Percentiles rank a stretch among this genome's conserved stretches.
phyloP scores from a whole-genome alignment of 2,888 invertebrate species.

The Physocephala rufipes region DNA sequence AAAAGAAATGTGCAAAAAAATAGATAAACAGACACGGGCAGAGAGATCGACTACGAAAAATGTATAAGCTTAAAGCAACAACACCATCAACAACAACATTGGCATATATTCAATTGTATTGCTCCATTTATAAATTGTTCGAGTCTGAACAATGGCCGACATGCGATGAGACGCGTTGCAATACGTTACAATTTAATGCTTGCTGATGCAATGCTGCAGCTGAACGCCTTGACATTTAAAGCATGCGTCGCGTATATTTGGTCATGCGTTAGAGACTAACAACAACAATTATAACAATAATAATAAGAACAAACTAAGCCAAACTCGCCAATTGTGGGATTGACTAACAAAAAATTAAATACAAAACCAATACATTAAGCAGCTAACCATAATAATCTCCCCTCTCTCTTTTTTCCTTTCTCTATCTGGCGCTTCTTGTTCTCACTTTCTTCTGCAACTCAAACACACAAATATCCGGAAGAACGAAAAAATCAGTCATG shows the following conservation, averaged over 20 bases:
- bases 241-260: conserved; percentile 26
- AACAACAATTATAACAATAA: no score
- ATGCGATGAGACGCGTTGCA: background rate
- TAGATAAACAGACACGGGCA: background rate
- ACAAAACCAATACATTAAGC: no score
- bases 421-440: background rate
- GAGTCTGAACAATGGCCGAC: background rate
- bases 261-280: background rate
- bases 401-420: background rate
- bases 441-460: no score
- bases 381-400: no score
- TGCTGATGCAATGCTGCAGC: background rate
- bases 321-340: no score
- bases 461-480: no score
- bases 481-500: background rate
- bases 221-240: conserved; percentile 13
- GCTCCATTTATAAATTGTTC: conserved; percentile 37
- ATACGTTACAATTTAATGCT: background rate
- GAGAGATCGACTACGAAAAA: no score
- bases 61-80: background rate
- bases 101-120: conserved; percentile 14
- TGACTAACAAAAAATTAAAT: no score
- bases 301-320: no score
- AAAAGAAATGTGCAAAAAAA: background rate
- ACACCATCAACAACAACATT: conserved; percentile 10